Percentiles rank a stretch among this genome's conserved stretches.
phyloP scores from a whole-genome alignment of 2,888 invertebrate genomes.

The Xylophagus ater region DNA sequence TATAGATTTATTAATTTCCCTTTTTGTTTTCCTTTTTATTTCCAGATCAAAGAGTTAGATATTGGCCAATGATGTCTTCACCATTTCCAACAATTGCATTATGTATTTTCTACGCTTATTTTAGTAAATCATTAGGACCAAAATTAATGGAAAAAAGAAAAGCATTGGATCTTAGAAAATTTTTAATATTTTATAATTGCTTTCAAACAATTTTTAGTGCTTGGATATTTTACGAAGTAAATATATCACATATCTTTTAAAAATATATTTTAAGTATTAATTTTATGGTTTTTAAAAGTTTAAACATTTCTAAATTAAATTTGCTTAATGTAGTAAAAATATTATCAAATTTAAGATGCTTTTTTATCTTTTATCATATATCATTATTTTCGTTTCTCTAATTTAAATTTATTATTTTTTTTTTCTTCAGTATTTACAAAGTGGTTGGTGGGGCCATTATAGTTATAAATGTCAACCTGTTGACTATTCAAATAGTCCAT shows the following conservation, averaged over 20 bases:
- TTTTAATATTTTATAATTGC: constrained; percentile 78
- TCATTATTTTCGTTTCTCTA: too few species aligned
- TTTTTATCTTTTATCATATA: too few species aligned
- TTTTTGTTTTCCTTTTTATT: too few species aligned
- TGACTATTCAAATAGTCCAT: constrained; percentile 63
- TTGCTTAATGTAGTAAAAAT: too few species aligned
- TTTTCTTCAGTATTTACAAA: constrained; percentile 44
- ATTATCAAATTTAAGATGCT: too few species aligned
- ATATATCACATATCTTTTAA: constrained; percentile 22
- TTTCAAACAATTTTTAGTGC: constrained; percentile 81
- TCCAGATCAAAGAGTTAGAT: constrained; percentile 83
- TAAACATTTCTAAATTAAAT: too few species aligned
- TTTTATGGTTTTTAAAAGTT: too few species aligned
- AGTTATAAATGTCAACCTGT: constrained; percentile 79
- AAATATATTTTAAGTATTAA: too few species aligned
- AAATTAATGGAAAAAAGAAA: constrained; percentile 80
- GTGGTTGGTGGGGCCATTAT: constrained; percentile 72
- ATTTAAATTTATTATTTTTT: constrained; percentile 8
- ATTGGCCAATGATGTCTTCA: constrained; percentile 82
- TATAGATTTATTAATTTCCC: too few species aligned
- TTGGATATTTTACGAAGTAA: constrained; percentile 88
- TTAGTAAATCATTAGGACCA: constrained; percentile 73
- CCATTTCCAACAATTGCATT: constrained; percentile 75
- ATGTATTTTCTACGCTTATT: constrained; percentile 74
- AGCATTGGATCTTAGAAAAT: constrained; percentile 67